Conservation (phyloP, 53 echinoderm and acorn worm genomes). For the Glandiceps talaboti region DNA sequence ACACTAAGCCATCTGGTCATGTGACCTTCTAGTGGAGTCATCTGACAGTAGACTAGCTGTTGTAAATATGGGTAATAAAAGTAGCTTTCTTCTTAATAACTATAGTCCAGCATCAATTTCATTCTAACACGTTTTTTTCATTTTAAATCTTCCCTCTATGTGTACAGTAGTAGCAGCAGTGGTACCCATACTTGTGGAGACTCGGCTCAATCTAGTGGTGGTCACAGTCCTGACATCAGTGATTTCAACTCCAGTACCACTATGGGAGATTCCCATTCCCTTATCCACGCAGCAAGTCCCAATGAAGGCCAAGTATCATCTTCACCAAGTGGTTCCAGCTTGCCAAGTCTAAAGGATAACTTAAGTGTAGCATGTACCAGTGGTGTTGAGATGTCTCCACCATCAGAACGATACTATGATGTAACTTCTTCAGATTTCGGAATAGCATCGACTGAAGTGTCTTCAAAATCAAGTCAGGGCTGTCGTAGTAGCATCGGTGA, state of each 20-base stretch:
- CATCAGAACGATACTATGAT: not conserved
- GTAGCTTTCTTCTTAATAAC: no score
- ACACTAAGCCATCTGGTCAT: no score
- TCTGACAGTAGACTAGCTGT: no score
- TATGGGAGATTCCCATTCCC: not conserved
- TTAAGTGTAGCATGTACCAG: not conserved
- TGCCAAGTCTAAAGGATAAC: not conserved
- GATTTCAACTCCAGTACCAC: not conserved
- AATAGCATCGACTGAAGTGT: not conserved
- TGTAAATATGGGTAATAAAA: no score
- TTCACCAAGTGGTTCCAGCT: not conserved
- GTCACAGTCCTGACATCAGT: not conserved
- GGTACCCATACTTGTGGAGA: not conserved
- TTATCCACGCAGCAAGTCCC: not conserved
- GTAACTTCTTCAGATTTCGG: not conserved
- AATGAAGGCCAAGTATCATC: not conserved
- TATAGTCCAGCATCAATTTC: no score
- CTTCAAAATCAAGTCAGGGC: not conserved
- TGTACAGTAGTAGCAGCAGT: not conserved
- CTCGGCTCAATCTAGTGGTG: not conserved
- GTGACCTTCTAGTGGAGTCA: no score
- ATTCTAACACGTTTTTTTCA: no score
- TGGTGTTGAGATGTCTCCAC: not conserved
- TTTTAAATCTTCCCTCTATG: no score
- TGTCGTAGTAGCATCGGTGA: not conserved